phyloP scores from a whole-genome alignment of 2,888 invertebrate species.

The Auanema sp. region DNA sequence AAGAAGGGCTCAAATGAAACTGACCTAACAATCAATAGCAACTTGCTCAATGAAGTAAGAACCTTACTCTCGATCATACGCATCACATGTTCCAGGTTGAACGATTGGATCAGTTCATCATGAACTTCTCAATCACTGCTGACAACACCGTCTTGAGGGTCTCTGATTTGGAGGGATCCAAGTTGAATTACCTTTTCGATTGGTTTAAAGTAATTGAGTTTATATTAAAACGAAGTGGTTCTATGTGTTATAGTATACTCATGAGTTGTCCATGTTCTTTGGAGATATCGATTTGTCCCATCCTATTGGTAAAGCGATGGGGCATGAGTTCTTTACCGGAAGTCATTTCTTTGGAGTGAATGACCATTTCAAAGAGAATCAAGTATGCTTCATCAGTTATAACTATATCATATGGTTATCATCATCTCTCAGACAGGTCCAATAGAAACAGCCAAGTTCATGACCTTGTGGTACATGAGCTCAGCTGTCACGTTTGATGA shows the following conservation, averaged over 20 bases:
- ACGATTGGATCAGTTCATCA: slow-evolving; percentile 44
- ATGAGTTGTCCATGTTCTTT: slow-evolving; percentile 30
- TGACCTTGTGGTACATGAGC: slow-evolving; percentile 58
- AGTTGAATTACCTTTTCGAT: slow-evolving; percentile 44
- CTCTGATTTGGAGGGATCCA: slow-evolving; percentile 32
- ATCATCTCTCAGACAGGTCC: slow-evolving; percentile 33
- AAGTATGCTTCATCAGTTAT: neutral
- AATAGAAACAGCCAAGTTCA: slow-evolving; percentile 41
- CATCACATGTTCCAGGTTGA: slow-evolving; percentile 28
- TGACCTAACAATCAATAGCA: slow-evolving; percentile 31
- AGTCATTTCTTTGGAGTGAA: slow-evolving; percentile 60
- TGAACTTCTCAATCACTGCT: slow-evolving; percentile 31
- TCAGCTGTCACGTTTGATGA: slow-evolving; percentile 33
- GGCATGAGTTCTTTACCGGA: slow-evolving; percentile 41
- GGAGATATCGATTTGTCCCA: slow-evolving; percentile 39
- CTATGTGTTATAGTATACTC: slow-evolving; percentile 8
- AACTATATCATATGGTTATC: slow-evolving; percentile 3
- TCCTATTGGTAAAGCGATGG: slow-evolving; percentile 49
- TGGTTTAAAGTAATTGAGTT: slow-evolving; percentile 35
- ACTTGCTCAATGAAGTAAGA: slow-evolving; percentile 47
- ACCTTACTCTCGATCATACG: neutral
- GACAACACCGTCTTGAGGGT: slow-evolving; percentile 29
- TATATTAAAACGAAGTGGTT: neutral
- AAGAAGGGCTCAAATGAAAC: slow-evolving; percentile 22
- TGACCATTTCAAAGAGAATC: slow-evolving; percentile 11